Conservation (phyloP, 2,113 vertebrate genomes). For the Ciconia maguari region DNA sequence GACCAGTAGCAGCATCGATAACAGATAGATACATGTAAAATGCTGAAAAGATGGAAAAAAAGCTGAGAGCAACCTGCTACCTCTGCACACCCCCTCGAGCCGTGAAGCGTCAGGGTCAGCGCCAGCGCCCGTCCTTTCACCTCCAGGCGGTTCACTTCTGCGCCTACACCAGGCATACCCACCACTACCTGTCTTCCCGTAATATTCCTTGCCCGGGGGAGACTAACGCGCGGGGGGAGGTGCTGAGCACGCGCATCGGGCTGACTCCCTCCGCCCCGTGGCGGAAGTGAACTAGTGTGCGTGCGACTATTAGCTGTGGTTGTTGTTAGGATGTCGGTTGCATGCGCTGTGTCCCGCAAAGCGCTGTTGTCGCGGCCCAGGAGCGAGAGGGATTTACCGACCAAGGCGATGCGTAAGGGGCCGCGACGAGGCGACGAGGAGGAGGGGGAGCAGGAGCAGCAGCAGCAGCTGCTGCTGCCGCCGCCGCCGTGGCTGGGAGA, state of each 20-base stretch:
- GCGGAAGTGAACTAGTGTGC: not conserved
- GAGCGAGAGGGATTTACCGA: not conserved
- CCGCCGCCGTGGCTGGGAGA: not conserved
- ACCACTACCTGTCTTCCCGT: not conserved
- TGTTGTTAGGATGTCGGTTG: not conserved
- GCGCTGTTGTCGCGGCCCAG: not conserved
- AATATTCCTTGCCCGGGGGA: not conserved
- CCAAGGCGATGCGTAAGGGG: slow-evolving; percentile 40
- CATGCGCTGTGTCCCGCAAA: slow-evolving; percentile 30
- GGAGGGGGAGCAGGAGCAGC: too few species aligned
- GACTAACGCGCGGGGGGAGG: not conserved
- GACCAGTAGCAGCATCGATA: not conserved
- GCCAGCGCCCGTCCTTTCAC: not conserved
- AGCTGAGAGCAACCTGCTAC: not conserved
- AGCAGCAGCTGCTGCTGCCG: too few species aligned
- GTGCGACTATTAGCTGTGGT: not conserved
- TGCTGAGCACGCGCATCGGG: not conserved
- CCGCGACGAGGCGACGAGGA: not conserved
- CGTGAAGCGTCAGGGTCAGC: not conserved
- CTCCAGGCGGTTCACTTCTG: not conserved
- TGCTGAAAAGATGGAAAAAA: not conserved
- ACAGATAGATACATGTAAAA: not conserved
- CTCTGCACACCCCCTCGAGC: not conserved
- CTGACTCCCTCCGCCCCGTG: too few species aligned
- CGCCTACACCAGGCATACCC: not conserved